These are phyloP conservation scores for Pagrus major DNA, from an alignment of 2,113 vertebrate genomes.

Conservation along the genomic window DNA sequence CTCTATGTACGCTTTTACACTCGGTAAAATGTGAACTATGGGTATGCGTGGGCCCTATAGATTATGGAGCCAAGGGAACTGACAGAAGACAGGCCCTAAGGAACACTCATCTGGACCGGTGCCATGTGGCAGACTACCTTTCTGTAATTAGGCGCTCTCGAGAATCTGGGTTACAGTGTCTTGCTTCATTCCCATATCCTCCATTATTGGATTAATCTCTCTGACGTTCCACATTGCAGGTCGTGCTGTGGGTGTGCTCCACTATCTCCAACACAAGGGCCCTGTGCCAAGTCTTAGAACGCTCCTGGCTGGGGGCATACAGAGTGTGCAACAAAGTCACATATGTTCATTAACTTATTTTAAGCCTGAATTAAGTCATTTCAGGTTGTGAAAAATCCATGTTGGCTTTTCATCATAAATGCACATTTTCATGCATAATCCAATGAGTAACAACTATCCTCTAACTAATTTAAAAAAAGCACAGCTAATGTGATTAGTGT, in stretches of 20 bases:
- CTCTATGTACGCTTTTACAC: background rate
- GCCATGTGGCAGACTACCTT: conserved; percentile 47
- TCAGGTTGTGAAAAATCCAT: background rate
- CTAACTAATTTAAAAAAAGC: conserved; percentile 36
- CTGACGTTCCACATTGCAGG: conserved; percentile 40
- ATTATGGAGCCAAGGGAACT: conserved; percentile 22
- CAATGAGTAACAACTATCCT: conserved; percentile 18
- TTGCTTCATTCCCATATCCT: conserved; percentile 68
- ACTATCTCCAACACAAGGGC: conserved; percentile 17
- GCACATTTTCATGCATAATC: conserved; percentile 1
- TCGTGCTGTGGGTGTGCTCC: conserved; percentile 43
- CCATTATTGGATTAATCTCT: conserved; percentile 65
- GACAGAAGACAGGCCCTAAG: conserved; percentile 20
- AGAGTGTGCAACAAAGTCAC: background rate
- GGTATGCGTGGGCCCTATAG: conserved; percentile 12
- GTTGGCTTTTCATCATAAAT: background rate
- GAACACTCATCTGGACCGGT: conserved; percentile 39
- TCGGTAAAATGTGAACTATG: background rate
- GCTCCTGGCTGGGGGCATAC: background rate
- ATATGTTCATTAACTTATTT: conserved; percentile 10
- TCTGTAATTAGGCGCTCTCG: conserved; percentile 60
- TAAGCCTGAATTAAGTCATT: conserved; percentile 11
- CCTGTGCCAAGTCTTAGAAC: conserved; percentile 33
- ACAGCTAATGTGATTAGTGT: conserved; percentile 46
- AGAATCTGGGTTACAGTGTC: conserved; percentile 60